Base-by-base conservation (phyloP, 2,113 vertebrate species). In the Physeter macrocephalus region DNA sequence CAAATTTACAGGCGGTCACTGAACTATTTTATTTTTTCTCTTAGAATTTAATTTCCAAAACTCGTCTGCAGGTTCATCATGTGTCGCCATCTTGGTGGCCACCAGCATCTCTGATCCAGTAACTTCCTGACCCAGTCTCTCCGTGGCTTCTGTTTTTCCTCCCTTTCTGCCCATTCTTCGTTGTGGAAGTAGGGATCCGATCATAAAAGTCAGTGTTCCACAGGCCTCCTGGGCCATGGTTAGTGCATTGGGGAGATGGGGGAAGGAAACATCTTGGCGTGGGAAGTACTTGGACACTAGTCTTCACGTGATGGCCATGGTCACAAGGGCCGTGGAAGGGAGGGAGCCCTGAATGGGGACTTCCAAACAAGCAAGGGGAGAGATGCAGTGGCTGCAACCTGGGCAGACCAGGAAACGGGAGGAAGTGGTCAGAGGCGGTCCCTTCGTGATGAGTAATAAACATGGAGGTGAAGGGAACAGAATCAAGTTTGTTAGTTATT, bases 51-150 rank as follows among this genome's bases (percentile, higher is more conserved):
- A 15, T 62, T 43, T 36, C 29, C 29, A 14, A 21, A 57, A 41
- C 31, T 41, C 31, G 1, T 25, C 41, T 46, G 2, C 2, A 23
- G 3, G 3, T 18, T 14, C 2, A 10, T 31, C n/a, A 0, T 1
- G 20, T 2, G 21, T 49, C 31, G 6, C 31, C 31, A 13, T 43
- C 49, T 34, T 18, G 9, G n/a, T 39, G 67, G 49, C 66, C 10
- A 3, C 52, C n/a, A 59, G 66, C 34, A 1, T 23, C 49, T 31
- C 67, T 21, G 85, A 9, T 41, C 13, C 29, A 5, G 29, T 21
- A 13, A 4, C 67, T 31, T 88, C 36, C 67, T 41, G 20, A 23
- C 36, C 21, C 46, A 0, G 36, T 23, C 34, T 23, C 27, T 41
- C 71, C 9, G 0, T 11, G 10, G 41, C 41, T 77, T 36, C 39